Evolutionary conservation across 2,797 vertebrate genomes (phyloP).

Genomic region (Clarias platycephalus): DNA sequence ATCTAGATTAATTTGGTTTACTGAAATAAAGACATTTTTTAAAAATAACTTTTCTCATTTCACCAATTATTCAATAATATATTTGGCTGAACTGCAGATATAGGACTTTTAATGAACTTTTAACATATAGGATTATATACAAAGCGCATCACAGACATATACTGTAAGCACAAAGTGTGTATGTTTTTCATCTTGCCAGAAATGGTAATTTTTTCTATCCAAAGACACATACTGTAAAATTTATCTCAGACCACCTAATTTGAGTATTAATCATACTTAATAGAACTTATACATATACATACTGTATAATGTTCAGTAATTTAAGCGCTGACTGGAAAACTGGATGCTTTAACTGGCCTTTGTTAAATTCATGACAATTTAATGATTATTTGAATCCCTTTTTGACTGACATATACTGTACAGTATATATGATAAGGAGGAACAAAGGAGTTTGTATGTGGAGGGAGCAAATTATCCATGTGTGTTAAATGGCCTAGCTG

Average conservation of each 20-base stretch:
- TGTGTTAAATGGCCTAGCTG: constrained; percentile 74
- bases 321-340: background rate
- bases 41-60: background rate
- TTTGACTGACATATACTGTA: constrained; percentile 17
- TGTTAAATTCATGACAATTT: constrained; percentile 8
- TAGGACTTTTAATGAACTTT: no score
- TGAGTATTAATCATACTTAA: background rate
- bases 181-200: background rate
- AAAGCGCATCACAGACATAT: background rate
- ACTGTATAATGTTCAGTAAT: background rate
- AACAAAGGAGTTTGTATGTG: constrained; percentile 19
- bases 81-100: no score
- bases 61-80: background rate
- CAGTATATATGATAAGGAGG: constrained; percentile 3
- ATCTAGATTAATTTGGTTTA: background rate
- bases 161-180: no score
- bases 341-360: background rate
- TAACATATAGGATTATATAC: background rate
- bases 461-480: constrained; percentile 10
- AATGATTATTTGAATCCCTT: constrained; percentile 33
- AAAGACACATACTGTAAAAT: no score
- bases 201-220: background rate
- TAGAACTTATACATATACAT: background rate
- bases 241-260: no score
- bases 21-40: background rate